Conservation (phyloP, 1,140 invertebrate species). For the Drosophila lacteicornis region DNA sequence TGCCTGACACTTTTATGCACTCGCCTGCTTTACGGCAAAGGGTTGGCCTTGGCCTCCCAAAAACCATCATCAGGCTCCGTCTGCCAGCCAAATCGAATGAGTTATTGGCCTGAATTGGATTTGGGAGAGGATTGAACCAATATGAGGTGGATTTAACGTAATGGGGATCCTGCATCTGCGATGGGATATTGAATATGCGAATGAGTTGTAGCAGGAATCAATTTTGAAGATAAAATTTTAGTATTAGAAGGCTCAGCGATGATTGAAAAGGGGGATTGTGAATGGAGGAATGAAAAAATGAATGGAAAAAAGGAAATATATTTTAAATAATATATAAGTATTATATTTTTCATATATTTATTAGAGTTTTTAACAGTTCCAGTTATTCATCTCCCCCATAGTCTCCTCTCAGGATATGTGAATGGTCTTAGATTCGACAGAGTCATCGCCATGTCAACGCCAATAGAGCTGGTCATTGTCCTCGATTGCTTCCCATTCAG, state of each 20-base stretch:
- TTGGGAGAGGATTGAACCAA: conserved; percentile 4
- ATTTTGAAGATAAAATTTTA: conserved; percentile 22
- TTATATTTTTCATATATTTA: not conserved
- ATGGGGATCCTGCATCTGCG: not conserved
- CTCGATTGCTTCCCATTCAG: conserved; percentile 23
- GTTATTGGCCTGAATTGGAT: conserved; percentile 42
- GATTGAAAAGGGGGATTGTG: not conserved
- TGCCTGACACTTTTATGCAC: conserved; percentile 76
- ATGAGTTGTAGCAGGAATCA: not conserved
- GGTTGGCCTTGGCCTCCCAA: conserved; percentile 27
- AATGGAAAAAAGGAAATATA: not conserved
- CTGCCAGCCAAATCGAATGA: conserved; percentile 40
- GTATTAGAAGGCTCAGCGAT: not conserved
- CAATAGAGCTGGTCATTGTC: conserved; percentile 28
- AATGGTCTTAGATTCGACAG: conserved; percentile 24
- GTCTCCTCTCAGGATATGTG: not conserved
- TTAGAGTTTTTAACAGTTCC: not conserved
- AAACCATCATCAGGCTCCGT: conserved; percentile 1
- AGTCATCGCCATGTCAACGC: conserved; percentile 37
- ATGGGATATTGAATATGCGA: conserved; percentile 12
- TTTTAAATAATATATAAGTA: not conserved
- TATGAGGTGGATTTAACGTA: conserved; percentile 13
- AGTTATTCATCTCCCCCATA: no score
- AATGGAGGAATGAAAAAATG: no score
- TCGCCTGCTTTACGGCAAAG: conserved; percentile 58